phyloP scores from a whole-genome alignment of 2,888 invertebrate genomes.

The Alitta virens region DNA sequence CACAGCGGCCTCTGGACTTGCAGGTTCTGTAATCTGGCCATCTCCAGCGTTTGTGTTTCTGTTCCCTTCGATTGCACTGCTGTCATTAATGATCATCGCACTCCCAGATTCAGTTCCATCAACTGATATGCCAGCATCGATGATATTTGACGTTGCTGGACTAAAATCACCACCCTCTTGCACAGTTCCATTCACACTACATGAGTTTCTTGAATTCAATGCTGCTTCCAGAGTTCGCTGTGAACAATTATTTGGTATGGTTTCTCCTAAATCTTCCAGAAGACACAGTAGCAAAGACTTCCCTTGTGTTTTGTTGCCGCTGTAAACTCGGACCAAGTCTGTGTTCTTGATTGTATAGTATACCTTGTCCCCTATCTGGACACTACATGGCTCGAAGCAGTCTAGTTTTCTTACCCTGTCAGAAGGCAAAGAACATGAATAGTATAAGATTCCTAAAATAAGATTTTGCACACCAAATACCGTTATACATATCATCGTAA shows the following conservation, averaged over 20 bases:
- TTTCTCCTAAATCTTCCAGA: no score
- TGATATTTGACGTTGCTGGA: not conserved
- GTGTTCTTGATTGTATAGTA: slow-evolving; percentile 75
- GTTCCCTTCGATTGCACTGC: no score
- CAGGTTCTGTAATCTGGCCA: not conserved
- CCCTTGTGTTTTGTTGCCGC: no score
- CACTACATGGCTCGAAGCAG: slow-evolving; percentile 80
- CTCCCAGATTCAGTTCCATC: not conserved
- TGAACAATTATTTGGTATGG: not conserved
- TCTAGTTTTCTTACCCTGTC: slow-evolving; percentile 73
- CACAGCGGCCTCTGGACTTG: no score
- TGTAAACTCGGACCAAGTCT: slow-evolving; percentile 59
- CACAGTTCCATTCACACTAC: not conserved
- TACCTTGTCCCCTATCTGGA: slow-evolving; percentile 86
- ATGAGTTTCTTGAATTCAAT: slow-evolving; percentile 1
- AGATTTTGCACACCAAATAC: no score
- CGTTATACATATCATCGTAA: no score
- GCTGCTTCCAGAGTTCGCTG: not conserved
- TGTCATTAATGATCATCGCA: not conserved
- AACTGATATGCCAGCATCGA: no score
- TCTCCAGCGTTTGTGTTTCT: not conserved
- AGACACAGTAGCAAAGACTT: no score
- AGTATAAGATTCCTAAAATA: no score
- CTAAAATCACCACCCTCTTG: not conserved
- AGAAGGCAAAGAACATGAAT: no score